Evolutionary conservation across 1,140 invertebrate genomes (phyloP), one percentile per base, ranked within the genome.

Genomic region (Vollenhovia emeryi): DNA sequence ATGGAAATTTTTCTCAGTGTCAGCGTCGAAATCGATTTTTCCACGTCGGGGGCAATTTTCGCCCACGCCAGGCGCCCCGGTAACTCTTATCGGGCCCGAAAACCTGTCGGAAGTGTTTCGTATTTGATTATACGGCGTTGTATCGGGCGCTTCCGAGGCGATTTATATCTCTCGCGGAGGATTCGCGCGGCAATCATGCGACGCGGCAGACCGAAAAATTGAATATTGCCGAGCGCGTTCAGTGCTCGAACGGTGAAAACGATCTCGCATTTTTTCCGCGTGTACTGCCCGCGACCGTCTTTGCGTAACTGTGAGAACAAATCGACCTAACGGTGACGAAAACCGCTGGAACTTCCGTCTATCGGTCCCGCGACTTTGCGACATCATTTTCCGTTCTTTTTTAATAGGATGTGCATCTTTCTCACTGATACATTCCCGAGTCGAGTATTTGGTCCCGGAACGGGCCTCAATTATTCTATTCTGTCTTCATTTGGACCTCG

Each of bases 121-220:
- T 57, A 69, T 43, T 48, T 52, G 74, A 84, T 86, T 84, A 68
- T 55, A 50, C 36, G 75, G 69, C 48, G 33, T 62, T 59, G 74
- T 52, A 79, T 87, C 82, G 74, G n/a, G 66, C 66, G 83, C 50
- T 40, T 78, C 74, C 57, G 45, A 62, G 13, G 27, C 48, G 24
- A 84, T 76, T 84, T 76, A 83, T 84, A 84, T 60, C 33, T 48
- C 55, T 33, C 21, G 57, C 27, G 33, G 52, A 43, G 45, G 52
- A 64, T 55, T 33, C 78, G 60, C 73, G 62, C 43, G 66, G 73
- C 85, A 60, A 86, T 86, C 85, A 76, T 76, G 62, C 66, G 62
- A 27, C 71, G 71, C 71, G 83, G 59, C 80, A 69, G 80, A 86
- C 85, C 85, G 80, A 84, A 75, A 86, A 86, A 86, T 75, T 75